These are phyloP conservation scores for Coluber constrictor DNA, from an alignment of 2,797 vertebrate genomes.

Conservation along the genomic window DNA sequence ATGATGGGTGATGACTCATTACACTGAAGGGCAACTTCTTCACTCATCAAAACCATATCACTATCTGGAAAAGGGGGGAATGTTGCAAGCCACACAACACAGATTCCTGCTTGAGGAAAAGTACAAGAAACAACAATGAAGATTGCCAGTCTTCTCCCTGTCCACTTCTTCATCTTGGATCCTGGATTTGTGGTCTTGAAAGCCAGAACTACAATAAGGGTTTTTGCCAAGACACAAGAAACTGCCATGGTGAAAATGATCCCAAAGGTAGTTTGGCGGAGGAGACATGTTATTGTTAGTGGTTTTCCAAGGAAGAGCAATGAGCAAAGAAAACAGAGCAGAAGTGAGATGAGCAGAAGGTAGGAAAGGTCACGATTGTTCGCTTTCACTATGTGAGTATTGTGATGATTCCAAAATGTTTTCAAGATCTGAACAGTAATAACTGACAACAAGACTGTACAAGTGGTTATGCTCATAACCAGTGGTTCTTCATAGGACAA, in stretches of 20 bases:
- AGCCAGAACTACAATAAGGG: background rate
- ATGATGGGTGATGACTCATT: background rate
- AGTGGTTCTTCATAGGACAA: background rate
- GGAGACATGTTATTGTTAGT: background rate
- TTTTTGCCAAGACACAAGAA: background rate
- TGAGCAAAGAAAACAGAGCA: too few species aligned
- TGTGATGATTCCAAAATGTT: background rate
- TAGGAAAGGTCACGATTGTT: background rate
- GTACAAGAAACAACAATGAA: background rate
- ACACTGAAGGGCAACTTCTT: background rate
- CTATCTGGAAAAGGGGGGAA: background rate
- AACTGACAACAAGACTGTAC: background rate
- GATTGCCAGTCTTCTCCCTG: background rate
- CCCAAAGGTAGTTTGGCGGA: background rate
- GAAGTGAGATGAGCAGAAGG: background rate
- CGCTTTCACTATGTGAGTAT: background rate
- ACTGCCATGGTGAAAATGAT: background rate
- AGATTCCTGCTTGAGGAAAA: background rate
- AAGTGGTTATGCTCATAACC: background rate
- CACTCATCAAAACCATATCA: background rate
- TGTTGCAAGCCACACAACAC: background rate
- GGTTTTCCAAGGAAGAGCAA: background rate
- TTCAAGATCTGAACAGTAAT: background rate
- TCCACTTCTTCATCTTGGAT: background rate
- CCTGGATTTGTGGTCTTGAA: background rate